These are phyloP conservation scores for Andricus curvator DNA, from an alignment of 2,888 invertebrate species.

Conservation along the genomic window DNA sequence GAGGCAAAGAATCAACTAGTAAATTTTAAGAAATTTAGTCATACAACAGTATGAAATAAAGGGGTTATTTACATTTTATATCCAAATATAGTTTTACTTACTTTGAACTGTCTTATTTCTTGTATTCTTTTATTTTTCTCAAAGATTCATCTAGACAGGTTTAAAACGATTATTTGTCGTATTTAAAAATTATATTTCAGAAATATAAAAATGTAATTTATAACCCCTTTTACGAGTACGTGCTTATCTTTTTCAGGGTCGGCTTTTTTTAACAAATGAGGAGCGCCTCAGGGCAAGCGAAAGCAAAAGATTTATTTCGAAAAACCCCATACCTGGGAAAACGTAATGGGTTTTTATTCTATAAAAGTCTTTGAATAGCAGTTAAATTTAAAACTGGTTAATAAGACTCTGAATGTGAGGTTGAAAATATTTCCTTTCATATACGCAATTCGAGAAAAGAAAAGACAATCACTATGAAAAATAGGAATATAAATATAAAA, in stretches of 20 bases:
- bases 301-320: background rate
- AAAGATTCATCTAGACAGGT: background rate
- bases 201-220: background rate
- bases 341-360: background rate
- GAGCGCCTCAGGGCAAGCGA: background rate
- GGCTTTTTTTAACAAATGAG: background rate
- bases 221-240: background rate
- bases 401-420: background rate
- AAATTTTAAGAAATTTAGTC: background rate
- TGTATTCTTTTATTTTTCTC: background rate
- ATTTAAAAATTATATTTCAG: background rate
- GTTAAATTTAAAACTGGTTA: background rate
- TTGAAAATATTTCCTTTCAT: background rate
- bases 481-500: background rate
- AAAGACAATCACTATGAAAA: background rate
- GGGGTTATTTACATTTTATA: background rate
- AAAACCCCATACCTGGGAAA: background rate
- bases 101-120: background rate
- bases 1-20: constrained; percentile 6
- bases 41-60: background rate
- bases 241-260: background rate
- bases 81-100: background rate
- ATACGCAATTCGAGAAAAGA: background rate
- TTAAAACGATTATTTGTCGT: background rate
- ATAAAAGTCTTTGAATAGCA: background rate